These are phyloP conservation scores for Prionailurus bengalensis DNA, from an alignment of 2,113 vertebrate species.

Conservation along the genomic window DNA sequence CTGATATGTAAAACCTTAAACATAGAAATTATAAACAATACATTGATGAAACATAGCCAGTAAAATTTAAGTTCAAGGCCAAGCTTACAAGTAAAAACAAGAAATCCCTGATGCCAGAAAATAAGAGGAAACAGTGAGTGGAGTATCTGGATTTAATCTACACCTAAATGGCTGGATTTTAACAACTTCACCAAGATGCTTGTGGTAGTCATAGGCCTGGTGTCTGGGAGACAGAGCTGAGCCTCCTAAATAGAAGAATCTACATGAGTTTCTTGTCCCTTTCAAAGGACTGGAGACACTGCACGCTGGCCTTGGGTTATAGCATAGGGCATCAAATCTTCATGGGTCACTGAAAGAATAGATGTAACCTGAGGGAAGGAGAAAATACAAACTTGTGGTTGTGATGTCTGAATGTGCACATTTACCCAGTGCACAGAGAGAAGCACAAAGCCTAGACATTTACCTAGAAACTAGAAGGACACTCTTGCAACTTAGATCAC, in stretches of 20 bases:
- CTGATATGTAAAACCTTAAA: neutral
- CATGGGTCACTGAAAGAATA: neutral
- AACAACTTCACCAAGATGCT: neutral
- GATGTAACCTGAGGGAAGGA: neutral
- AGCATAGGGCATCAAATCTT: neutral
- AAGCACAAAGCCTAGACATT: neutral
- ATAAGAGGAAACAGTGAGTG: neutral
- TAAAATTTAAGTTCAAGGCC: conserved; percentile 10
- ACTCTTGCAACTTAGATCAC: neutral
- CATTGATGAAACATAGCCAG: neutral
- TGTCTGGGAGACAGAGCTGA: neutral
- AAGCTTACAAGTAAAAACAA: neutral
- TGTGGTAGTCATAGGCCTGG: neutral
- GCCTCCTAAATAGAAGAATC: neutral
- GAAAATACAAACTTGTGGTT: neutral
- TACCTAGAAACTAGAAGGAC: neutral
- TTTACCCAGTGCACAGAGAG: neutral
- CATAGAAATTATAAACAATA: neutral
- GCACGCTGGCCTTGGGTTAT: neutral
- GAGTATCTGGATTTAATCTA: neutral
- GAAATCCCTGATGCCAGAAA: neutral
- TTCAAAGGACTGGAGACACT: neutral
- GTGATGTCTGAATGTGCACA: neutral
- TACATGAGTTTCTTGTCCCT: neutral
- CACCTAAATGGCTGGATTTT: neutral